Percentiles rank a stretch among this genome's conserved stretches.
Evolutionary conservation across 1,140 invertebrate genomes (phyloP).

Genomic region (Thaumetopoea pityocampa): DNA sequence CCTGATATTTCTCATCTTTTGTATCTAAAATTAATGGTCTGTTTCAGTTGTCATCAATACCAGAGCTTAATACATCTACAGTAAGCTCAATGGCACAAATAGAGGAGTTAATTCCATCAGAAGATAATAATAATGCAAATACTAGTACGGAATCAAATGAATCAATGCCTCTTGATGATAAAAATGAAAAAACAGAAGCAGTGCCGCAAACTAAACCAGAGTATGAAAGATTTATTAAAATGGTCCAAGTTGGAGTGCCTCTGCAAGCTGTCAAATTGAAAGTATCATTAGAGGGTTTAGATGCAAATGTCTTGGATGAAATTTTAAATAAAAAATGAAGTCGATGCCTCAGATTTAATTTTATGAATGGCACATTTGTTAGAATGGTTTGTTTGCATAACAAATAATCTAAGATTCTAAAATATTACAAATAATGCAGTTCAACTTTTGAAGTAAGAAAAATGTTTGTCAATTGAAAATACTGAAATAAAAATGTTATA

Average conservation of each 20-base stretch:
- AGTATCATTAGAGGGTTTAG: constrained; percentile 87
- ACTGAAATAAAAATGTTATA: too few species aligned
- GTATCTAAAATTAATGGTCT: too few species aligned
- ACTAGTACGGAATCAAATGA: too few species aligned
- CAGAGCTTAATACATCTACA: constrained; percentile 72
- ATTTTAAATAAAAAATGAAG: constrained; percentile 47
- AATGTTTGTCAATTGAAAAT: too few species aligned
- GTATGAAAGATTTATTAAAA: constrained; percentile 90
- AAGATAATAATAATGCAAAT: not conserved
- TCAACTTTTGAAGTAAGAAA: too few species aligned
- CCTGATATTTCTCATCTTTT: too few species aligned
- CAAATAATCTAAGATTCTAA: too few species aligned
- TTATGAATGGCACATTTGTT: too few species aligned
- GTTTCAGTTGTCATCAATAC: constrained; percentile 85
- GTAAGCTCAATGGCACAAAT: constrained; percentile 9
- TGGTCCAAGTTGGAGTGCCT: constrained; percentile 91
- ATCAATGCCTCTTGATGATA: constrained; percentile 19
- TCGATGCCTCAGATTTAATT: too few species aligned
- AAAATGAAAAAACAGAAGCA: constrained; percentile 18
- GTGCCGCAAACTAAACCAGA: constrained; percentile 74
- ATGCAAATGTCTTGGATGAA: constrained; percentile 87
- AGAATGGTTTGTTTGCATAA: too few species aligned
- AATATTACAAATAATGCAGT: too few species aligned
- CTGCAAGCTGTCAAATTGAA: constrained; percentile 87
- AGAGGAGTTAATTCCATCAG: constrained; percentile 21